phyloP scores from a whole-genome alignment of 2,113 vertebrate genomes.

The Nestor notabilis region DNA sequence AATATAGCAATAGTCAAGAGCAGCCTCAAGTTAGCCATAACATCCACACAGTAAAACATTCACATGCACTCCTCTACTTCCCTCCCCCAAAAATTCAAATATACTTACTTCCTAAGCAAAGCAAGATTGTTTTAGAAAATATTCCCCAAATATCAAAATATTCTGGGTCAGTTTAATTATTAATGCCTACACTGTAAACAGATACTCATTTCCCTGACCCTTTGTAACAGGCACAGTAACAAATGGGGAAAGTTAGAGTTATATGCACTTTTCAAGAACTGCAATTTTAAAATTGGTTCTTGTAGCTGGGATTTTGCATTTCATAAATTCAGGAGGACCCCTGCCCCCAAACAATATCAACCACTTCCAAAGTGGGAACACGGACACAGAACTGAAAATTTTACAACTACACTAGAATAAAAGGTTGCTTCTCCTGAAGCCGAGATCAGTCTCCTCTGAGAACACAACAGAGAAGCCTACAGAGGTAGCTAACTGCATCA shows the following conservation, averaged over 20 bases:
- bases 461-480: background rate
- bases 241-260: background rate
- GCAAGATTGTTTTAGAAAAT: background rate
- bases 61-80: background rate
- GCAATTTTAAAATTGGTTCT: background rate
- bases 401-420: background rate
- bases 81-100: background rate
- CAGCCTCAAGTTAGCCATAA: background rate
- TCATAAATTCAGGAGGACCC: background rate
- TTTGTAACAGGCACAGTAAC: background rate
- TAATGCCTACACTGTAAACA: background rate
- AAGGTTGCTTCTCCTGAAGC: background rate
- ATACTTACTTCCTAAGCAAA: background rate
- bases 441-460: background rate
- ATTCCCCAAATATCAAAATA: background rate
- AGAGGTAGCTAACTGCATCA: background rate
- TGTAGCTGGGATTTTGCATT: background rate
- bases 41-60: background rate
- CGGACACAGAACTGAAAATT: fast-evolving
- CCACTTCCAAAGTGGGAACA: background rate
- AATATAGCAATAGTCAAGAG: background rate
- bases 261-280: background rate
- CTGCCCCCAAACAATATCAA: background rate
- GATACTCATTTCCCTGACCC: background rate
- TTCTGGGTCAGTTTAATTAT: background rate